Percentiles rank a stretch among this genome's conserved stretches.
These are phyloP conservation scores for Fundulus diaphanus DNA, from an alignment of 2,797 vertebrate species.

Conservation along the genomic window DNA sequence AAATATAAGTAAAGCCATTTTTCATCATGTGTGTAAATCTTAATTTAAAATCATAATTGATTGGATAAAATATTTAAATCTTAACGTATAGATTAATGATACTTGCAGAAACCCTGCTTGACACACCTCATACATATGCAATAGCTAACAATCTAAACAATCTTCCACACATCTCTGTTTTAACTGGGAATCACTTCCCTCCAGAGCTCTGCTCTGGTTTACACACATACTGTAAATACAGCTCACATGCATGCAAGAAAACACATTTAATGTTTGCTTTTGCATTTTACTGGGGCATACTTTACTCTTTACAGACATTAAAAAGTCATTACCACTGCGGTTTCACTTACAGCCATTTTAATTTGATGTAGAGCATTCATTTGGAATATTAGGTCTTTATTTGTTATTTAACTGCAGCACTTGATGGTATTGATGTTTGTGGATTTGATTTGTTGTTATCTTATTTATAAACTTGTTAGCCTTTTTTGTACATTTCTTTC, in stretches of 20 bases:
- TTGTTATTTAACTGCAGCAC: slow-evolving; percentile 66
- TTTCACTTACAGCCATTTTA: slow-evolving; percentile 47
- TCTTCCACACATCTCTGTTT: slow-evolving; percentile 47
- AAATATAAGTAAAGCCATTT: not conserved
- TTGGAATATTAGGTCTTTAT: slow-evolving; percentile 46
- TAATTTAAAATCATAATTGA: not conserved
- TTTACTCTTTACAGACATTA: slow-evolving; percentile 51
- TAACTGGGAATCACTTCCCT: slow-evolving; percentile 56
- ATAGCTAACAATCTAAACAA: slow-evolving; percentile 53
- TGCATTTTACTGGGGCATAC: slow-evolving; percentile 49
- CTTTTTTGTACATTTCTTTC: slow-evolving; percentile 79
- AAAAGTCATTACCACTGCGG: slow-evolving; percentile 29
- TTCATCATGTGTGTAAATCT: not conserved
- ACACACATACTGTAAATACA: slow-evolving; percentile 55
- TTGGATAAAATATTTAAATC: not conserved
- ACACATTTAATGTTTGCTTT: slow-evolving; percentile 51
- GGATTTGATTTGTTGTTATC: slow-evolving; percentile 60
- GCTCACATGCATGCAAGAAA: slow-evolving; percentile 60
- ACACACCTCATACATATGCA: slow-evolving; percentile 35
- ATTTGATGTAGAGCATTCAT: slow-evolving; percentile 42
- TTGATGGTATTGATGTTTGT: slow-evolving; percentile 75
- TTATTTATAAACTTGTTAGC: slow-evolving; percentile 62
- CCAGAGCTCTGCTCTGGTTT: slow-evolving; percentile 42
- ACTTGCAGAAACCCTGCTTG: slow-evolving; percentile 22
- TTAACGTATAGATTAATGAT: not conserved